These are phyloP conservation scores for Mycalesis mineus DNA, from an alignment of 2,888 invertebrate species.

Conservation along the genomic window DNA sequence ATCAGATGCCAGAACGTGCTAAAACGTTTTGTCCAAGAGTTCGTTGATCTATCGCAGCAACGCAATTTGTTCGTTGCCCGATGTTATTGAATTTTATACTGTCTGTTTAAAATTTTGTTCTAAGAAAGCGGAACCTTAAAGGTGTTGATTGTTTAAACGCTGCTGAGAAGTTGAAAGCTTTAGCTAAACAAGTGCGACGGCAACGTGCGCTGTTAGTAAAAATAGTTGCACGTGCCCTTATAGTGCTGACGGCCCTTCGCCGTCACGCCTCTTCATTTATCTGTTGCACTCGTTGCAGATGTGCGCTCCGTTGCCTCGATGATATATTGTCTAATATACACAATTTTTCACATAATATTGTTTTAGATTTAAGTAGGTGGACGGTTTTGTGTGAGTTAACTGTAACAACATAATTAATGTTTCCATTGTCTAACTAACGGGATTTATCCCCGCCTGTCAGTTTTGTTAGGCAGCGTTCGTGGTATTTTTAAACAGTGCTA, in stretches of 20 bases:
- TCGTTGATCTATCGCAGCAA: conserved; percentile 22
- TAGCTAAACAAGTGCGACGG: conserved; percentile 33
- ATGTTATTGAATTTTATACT: conserved; percentile 18
- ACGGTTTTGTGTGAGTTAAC: background rate
- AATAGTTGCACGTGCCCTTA: conserved; percentile 55
- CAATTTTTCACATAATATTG: background rate
- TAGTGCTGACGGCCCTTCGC: conserved; percentile 40
- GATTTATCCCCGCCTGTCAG: background rate
- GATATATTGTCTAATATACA: background rate
- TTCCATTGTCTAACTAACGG: conserved; percentile 7
- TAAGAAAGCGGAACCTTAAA: conserved; percentile 29
- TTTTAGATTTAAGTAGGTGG: background rate
- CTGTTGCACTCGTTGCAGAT: conserved; percentile 29
- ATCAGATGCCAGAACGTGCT: conserved; percentile 24
- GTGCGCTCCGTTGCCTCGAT: background rate
- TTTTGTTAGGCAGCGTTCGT: background rate
- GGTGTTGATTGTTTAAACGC: conserved; percentile 33
- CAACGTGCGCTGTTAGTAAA: conserved; percentile 39
- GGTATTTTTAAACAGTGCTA: background rate
- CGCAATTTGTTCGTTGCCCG: conserved; percentile 18
- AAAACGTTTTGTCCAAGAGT: conserved; percentile 21
- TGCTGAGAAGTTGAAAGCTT: conserved; percentile 34
- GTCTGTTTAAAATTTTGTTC: conserved; percentile 22
- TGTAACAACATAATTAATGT: conserved; percentile 4
- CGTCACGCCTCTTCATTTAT: conserved; percentile 46